These are phyloP conservation scores for Malthinus seriepunctatus DNA, from an alignment of 2,888 invertebrate species.

Conservation along the genomic window DNA sequence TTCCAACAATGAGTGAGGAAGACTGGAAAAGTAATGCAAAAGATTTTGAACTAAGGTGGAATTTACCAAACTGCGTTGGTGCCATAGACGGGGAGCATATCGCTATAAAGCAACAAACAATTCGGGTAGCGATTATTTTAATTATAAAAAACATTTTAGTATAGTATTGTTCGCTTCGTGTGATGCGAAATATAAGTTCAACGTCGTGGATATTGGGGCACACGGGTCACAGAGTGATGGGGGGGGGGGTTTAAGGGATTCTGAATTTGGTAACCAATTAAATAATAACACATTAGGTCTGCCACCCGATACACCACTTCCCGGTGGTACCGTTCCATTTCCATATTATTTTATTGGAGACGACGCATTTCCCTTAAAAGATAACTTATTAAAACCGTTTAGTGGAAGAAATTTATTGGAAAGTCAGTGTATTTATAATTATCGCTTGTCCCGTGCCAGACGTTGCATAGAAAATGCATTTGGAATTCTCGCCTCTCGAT, in stretches of 20 bases:
- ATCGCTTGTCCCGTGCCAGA: background rate
- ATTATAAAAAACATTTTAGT: constrained; percentile 39
- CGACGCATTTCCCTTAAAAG: constrained; percentile 37
- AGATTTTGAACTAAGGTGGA: background rate
- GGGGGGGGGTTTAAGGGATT: constrained; percentile 35
- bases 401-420: constrained; percentile 29
- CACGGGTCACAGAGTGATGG: constrained; percentile 43
- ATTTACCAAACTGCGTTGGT: constrained; percentile 30
- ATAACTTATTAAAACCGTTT: constrained; percentile 32
- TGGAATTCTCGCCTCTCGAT: background rate
- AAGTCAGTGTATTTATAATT: background rate
- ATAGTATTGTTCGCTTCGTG: constrained; percentile 35
- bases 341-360: constrained; percentile 41
- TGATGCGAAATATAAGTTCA: constrained; percentile 42
- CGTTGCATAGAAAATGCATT: background rate
- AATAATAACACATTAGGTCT: constrained; percentile 30
- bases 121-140: constrained; percentile 40
- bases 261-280: constrained; percentile 25
- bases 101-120: constrained; percentile 35
- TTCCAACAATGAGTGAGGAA: background rate
- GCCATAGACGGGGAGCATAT: constrained; percentile 42
- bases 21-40: background rate
- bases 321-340: constrained; percentile 32
- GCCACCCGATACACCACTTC: constrained; percentile 34
- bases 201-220: constrained; percentile 41